Evolutionary conservation across 2,888 invertebrate genomes (phyloP), one percentile per base, ranked within the genome.

Genomic region (Hyposoter dolosus): DNA sequence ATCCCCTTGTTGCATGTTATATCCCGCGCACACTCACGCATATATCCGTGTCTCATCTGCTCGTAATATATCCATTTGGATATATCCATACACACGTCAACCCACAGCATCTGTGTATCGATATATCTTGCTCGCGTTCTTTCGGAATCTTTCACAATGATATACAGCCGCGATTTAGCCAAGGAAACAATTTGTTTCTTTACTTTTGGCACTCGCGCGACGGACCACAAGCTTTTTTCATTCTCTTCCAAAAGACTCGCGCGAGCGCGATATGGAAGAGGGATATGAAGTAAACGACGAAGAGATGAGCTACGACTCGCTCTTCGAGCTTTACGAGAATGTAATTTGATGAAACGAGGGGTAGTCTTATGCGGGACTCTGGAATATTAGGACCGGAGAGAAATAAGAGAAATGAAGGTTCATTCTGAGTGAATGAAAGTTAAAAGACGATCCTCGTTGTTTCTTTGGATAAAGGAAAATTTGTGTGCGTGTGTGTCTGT

Each of bases 1-100:
- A 85, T 85, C 85, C 83, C 83, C 85, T 85, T 85, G 85, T 85
- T 85, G 85, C 85, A 83, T 80, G 83, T 83, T 83, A 83, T 78
- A 86, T 75, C 74, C 77, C 47, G 75, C 32, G 69, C 81, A 63
- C 35, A 66, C 76, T 53, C 69, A 50, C 19, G 7, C 19, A 35
- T 23, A 56, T 56, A 43, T 23, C 43, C 32, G 66, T 78, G 43
- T 17, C 65, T 56, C 79, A 69, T 79, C 65, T 79, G 28, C 5
- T 32, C 1, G 15, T 53, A 63, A 75, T 75, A 68, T 82, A 66
- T 82, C 71, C 32, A 68, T 68, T 72, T 71, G 28, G 71, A 12
- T 84, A 32, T 63, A 5, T 66, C 50, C 43, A 56, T 56, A 53
- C 63, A 53, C 28, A 28, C 28, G n/a, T 5, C 10, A 19, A 23